These are phyloP conservation scores for Drosophila colorata DNA, from an alignment of 2,888 invertebrate species.

Conservation along the genomic window DNA sequence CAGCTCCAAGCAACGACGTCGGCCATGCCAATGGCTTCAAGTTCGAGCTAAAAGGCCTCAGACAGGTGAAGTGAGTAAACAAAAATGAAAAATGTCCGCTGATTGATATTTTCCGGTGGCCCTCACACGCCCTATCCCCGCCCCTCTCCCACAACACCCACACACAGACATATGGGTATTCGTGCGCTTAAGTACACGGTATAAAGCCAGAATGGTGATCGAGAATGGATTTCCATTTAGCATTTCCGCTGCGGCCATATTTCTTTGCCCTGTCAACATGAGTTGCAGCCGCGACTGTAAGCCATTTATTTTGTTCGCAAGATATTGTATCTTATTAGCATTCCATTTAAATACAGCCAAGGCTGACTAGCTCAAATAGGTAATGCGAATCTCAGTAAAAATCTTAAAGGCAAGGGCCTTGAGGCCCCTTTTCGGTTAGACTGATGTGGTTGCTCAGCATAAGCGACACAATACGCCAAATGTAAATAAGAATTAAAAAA, in stretches of 20 bases:
- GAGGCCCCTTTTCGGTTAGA: too few species aligned
- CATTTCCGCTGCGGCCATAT: conserved; percentile 75
- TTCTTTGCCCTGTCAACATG: conserved; percentile 55
- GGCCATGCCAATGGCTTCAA: conserved; percentile 22
- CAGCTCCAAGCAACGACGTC: conserved; percentile 8
- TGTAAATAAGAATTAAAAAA: too few species aligned
- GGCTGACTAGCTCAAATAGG: background rate
- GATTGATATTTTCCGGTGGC: conserved; percentile 79
- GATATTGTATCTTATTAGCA: conserved; percentile 15
- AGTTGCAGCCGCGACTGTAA: conserved; percentile 8
- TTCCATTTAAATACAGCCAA: conserved; percentile 1
- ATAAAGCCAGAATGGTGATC: conserved; percentile 40
- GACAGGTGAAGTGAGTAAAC: conserved; percentile 70
- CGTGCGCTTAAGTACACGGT: conserved; percentile 1
- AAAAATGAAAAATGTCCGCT: conserved; percentile 77
- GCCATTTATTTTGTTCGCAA: conserved; percentile 19
- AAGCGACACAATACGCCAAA: too few species aligned
- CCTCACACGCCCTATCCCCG: conserved; percentile 6
- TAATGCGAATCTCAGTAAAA: background rate
- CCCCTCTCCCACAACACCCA: conserved; percentile 4
- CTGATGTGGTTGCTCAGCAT: too few species aligned
- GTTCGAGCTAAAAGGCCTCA: conserved; percentile 6
- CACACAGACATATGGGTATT: background rate
- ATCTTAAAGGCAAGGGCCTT: too few species aligned
- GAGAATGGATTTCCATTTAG: conserved; percentile 67